Conservation (phyloP, 37 sponge, comb jelly and placozoan species). For the Bolinopsis microptera region DNA sequence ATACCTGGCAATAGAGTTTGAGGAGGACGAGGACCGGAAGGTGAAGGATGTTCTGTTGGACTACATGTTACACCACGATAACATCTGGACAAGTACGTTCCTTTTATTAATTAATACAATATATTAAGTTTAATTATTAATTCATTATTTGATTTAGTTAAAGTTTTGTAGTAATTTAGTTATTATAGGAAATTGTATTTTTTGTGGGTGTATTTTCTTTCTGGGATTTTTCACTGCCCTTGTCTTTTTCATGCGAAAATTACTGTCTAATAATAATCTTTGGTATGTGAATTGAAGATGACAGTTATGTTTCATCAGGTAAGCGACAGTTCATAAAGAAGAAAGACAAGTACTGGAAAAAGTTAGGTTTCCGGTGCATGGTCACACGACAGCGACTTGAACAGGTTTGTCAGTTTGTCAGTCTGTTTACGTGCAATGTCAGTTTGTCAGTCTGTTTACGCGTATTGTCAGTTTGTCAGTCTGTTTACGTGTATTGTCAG, state of each 20-base stretch:
- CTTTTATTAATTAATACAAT: too few species aligned
- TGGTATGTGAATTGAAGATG: neutral
- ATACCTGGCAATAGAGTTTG: constrained; percentile 37
- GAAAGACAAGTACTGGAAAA: constrained; percentile 40
- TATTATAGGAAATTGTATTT: too few species aligned
- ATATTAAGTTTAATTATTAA: too few species aligned
- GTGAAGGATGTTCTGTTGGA: constrained; percentile 3
- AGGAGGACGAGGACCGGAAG: neutral
- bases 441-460: neutral
- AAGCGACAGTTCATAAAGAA: neutral
- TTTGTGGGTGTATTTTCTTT: too few species aligned
- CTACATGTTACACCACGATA: constrained; percentile 1
- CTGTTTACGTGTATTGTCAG: neutral
- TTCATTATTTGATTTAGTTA: too few species aligned
- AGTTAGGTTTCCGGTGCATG: constrained; percentile 9
- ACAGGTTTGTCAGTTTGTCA: neutral
- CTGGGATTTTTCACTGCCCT: too few species aligned
- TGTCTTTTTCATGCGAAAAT: too few species aligned
- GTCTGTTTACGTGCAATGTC: neutral
- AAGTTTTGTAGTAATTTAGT: too few species aligned
- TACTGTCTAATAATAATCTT: too few species aligned
- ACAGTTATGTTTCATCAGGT: neutral
- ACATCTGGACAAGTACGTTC: neutral
- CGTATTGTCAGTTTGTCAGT: neutral
- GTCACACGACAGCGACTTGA: neutral